Evolutionary conservation across 2,888 invertebrate species (phyloP), one percentile per base, ranked within the genome.

Genomic region (Nomada goodeniana): DNA sequence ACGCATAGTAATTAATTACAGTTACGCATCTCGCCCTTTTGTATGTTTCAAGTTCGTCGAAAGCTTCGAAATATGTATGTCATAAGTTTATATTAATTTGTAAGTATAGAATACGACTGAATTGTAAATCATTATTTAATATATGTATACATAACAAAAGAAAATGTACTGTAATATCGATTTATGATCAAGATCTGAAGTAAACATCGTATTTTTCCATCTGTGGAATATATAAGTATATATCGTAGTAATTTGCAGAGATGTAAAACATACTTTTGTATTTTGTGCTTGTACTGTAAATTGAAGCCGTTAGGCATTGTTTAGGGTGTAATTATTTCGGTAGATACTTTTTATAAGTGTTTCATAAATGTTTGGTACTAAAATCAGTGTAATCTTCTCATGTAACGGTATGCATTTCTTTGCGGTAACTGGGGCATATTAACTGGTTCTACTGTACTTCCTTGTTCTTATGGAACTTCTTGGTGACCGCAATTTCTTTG

Each of bases 391-490:
- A 52, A 52, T 55, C 23, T 53, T 67, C 53, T 2, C 13, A 26
- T 29, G 0, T 76, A 76, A 82, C 67, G 78, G 80, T 77, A 77
- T 71, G 44, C 60, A 29, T 65, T 80, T 80, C 71, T 71, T 77
- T 50, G 65, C 26, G 47, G 80, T 53, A 80, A 78, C 71, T 80
- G 60, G 80, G 78, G 80, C 80, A 78, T 80, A 78, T 80, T 80
- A 80, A 80, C 79, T 80, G 79, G 79, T 77, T 80, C 65, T 65
- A 26, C 78, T 60, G 71, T 65, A 80, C 65, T 70, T 78, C 60
- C 60, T 67, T 55, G 47, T 71, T 71, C 78, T 67, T 70, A 50
- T 65, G 78, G 47, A 71, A 50, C 55, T 44, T 60, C 65, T 70
- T 70, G 26, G 26, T 60, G 53, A 60, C 63, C 69, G 69, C 59